Base-by-base conservation (phyloP, 2,888 invertebrate genomes). In the Caenorhabditis zanzibari region DNA sequence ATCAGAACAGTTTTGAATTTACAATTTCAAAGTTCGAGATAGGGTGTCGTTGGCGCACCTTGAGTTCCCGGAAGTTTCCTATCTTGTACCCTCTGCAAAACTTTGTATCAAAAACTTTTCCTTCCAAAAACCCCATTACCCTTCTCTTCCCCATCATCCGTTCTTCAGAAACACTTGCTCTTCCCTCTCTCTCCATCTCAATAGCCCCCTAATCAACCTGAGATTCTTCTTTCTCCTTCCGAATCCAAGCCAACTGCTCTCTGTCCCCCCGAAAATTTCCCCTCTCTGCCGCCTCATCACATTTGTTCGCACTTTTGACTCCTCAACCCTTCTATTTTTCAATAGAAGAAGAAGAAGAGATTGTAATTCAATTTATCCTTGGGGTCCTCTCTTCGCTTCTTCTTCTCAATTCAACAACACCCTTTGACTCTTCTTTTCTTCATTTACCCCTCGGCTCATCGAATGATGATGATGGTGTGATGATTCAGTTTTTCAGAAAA, bases 221-320 rank as follows among this genome's bases (percentile, higher is more conserved):
- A 49, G 22, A 38, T 38, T 38, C 19, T 19, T 19, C 47, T 47
- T 47, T 10, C 9, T 12, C 9, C 19, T 47, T 19, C 26, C 12
- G 26, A 49, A 5, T n/a, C 47, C 16, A 14, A 19, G 49, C 0
- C 47, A 47, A 47, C 19, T 47, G 47, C 47, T 47, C 28, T 9
- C 44, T 6, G 19, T 24, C 14, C 26, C 14, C 35, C 44, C 26
- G 35, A 35, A 49, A 24, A 41, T 44, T 28, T 38, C 52, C 24
- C 19, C 38, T 58, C 59, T 54, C 58, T 58, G 58, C 47, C 76
- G 54, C 54, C 47, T 79, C 79, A 79, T 79, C 71, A 56, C 79
- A 79, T 79, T 79, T 79, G 79, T 71, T 79, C 80, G 73, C 80
- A 73, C 72, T 79, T 72, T 68, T 44, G 63, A 54, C 35, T 61